Conservation (phyloP, 2,113 vertebrate species). For the Psilopogon haemacephalus region DNA sequence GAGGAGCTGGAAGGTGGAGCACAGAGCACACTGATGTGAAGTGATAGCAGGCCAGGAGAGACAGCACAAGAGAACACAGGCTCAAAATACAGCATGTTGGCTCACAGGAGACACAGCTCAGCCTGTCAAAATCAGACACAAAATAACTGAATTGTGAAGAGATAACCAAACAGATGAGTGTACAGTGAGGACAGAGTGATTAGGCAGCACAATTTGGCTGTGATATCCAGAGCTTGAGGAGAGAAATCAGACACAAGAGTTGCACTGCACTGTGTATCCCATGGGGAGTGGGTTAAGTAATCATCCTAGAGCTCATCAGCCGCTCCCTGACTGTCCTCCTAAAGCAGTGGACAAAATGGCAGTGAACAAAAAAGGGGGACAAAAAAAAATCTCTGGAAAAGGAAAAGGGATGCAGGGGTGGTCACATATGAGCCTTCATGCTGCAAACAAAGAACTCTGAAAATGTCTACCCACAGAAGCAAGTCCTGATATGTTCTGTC, state of each 20-base stretch:
- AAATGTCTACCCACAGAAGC: not conserved
- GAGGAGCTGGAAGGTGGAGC: not conserved
- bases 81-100: rapidly evolving
- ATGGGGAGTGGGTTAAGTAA: not conserved
- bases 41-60: not conserved
- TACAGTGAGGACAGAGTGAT: not conserved
- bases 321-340: not conserved
- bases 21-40: not conserved
- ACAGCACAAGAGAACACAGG: not conserved
- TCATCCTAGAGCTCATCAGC: not conserved
- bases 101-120: not conserved
- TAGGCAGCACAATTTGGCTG: not conserved
- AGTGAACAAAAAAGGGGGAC: not conserved
- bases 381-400: not conserved
- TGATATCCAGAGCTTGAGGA: not conserved
- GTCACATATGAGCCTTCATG: not conserved
- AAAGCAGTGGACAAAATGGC: not conserved
- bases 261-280: not conserved
- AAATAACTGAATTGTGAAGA: not conserved
- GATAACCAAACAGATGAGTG: not conserved
- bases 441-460: not conserved
- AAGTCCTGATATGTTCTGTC: not conserved
- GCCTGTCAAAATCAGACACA: not conserved
- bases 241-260: not conserved
- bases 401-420: rapidly evolving